Percentiles rank a stretch among this genome's conserved stretches.
Evolutionary conservation across 1,140 invertebrate species (phyloP).

Genomic region (Drosophila lini): DNA sequence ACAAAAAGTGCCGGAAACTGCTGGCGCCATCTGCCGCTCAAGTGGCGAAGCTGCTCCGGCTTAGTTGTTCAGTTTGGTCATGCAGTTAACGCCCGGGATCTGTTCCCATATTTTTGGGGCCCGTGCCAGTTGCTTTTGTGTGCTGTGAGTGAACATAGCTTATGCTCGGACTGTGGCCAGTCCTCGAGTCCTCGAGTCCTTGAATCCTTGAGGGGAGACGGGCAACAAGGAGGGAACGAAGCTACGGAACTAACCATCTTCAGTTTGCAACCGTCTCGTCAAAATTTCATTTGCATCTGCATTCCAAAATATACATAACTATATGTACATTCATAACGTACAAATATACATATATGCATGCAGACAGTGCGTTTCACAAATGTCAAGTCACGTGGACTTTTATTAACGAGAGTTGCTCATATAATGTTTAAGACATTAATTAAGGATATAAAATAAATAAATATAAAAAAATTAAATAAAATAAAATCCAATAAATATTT

Average conservation of each 20-base stretch:
- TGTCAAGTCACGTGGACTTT: neutral
- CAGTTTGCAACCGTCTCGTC: slow-evolving; percentile 46
- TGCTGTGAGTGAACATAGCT: slow-evolving; percentile 21
- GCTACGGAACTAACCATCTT: slow-evolving; percentile 23
- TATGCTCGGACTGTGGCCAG: slow-evolving; percentile 16
- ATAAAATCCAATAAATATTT: too few relatives aligned
- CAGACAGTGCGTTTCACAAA: slow-evolving; percentile 32
- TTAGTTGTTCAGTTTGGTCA: slow-evolving; percentile 28
- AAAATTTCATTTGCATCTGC: slow-evolving; percentile 36
- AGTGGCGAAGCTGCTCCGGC: slow-evolving; percentile 22
- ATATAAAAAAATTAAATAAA: neutral
- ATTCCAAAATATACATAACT: slow-evolving; percentile 20
- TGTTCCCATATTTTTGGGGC: slow-evolving; percentile 1
- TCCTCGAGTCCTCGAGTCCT: neutral
- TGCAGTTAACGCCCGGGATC: slow-evolving; percentile 33
- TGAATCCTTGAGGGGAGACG: neutral
- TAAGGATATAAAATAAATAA: too few relatives aligned
- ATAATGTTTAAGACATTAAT: neutral
- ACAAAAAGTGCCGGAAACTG: slow-evolving; percentile 33
- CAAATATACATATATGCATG: neutral
- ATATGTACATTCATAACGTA: slow-evolving; percentile 6
- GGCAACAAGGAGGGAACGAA: neutral
- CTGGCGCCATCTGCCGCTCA: slow-evolving; percentile 24
- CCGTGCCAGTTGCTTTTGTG: slow-evolving; percentile 10
- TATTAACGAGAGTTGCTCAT: accelerated